Conservation (phyloP, 2,888 invertebrate genomes). For the Acanthosepion esculentum region DNA sequence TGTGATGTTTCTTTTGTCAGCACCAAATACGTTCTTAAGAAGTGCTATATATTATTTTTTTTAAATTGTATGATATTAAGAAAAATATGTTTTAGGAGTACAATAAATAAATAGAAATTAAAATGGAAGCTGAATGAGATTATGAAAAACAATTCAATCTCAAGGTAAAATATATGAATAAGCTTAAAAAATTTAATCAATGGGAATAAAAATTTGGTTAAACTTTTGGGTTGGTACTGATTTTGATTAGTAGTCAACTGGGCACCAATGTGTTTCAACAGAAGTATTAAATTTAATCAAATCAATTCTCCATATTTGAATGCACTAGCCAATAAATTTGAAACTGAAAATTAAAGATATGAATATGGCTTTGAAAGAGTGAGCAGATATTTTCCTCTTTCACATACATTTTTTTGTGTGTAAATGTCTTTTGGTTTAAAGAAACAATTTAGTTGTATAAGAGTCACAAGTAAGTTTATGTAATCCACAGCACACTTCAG, state of each 20-base stretch:
- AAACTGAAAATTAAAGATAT: neutral
- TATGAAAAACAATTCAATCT: neutral
- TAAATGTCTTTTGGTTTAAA: neutral
- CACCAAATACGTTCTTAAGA: neutral
- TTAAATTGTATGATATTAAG: neutral
- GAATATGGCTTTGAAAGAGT: conserved; percentile 6
- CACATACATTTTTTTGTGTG: neutral
- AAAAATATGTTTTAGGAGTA: neutral
- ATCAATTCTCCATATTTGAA: neutral
- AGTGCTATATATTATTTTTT: neutral
- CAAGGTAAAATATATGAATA: conserved; percentile 5
- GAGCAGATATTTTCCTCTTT: conserved; percentile 2
- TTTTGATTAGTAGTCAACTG: neutral
- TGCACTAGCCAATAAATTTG: neutral
- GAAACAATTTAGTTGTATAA: neutral
- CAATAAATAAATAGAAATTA: neutral
- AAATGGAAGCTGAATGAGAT: conserved; percentile 24
- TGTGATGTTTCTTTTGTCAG: conserved; percentile 14
- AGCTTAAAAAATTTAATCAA: conserved; percentile 4
- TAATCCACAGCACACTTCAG: neutral
- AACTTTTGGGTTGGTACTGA: conserved; percentile 8
- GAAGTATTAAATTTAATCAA: neutral
- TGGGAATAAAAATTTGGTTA: neutral
- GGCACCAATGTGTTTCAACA: neutral
- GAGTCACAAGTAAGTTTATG: neutral